Base-by-base conservation (phyloP, 2,113 vertebrate genomes). In the Thalassoma bifasciatum region DNA sequence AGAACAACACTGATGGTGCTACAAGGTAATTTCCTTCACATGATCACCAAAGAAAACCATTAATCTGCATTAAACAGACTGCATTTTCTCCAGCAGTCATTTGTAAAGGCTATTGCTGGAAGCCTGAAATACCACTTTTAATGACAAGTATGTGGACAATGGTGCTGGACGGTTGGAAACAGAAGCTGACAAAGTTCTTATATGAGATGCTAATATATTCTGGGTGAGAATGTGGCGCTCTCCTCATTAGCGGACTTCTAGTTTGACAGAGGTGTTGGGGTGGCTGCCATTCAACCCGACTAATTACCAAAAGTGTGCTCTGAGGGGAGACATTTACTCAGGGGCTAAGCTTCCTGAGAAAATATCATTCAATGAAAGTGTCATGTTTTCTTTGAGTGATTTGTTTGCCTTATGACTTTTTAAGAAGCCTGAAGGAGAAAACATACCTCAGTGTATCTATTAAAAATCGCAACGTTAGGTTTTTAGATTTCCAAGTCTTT, bases 141-240 rank as follows among this genome's bases (percentile, higher is more conserved):
- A 83, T 72, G 37, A 75, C 47, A 19, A 53, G 19, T 50, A 23
- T 52, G 10, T 5, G 22, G 73, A 69, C 57, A 63, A 44, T 46
- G 21, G 44, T 37, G 52, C 59, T 66, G 52, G 47, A 72, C 26
- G 36, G 60, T 70, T 79, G 52, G 66, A 61, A 77, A 73, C 64
- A 53, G 49, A 68, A 64, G 37, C 64, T 64, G 77, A 66, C 75
- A 63, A 52, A 52, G 72, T 72, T 59, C 69, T 77, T 66, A 72
- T 72, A 80, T 60, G 21, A 36, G 58, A 90, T 88, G 79, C 51
- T 75, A 82, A 88, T 90, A 61, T 79, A 82, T 90, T 86, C 84
- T 24, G 64, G 81, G 85, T 86, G 76, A 92, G 81, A 84, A 77
- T 79, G 73, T 77, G 44, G 14, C 54, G 66, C 70, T 83, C 72